Evolutionary conservation across 2,888 invertebrate species (phyloP), one percentile per base, ranked within the genome.

Genomic region (Agrotis segetum): DNA sequence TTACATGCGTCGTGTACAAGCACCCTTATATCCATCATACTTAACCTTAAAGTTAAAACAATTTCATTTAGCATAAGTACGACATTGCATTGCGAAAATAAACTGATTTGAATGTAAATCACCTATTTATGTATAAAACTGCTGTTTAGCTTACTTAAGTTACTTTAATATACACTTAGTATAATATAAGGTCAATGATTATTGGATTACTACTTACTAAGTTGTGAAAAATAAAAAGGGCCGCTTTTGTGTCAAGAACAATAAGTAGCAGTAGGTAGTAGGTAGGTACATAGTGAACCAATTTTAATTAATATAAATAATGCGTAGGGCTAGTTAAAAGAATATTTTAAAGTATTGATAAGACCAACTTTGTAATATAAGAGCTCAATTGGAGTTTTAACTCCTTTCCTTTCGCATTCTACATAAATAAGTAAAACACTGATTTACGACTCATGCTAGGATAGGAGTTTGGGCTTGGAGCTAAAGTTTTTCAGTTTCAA

Each of bases 101-200:
- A 56, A 52, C 56, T 62, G 16, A 1, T 68, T 60, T 64, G 16
- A 71, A 79, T 81, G 60, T 75, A 74, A 83, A 79, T 79, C 62
- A 59, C 69, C 62, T 14, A 53, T 67, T 74, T 71, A 71, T 70
- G 65, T 66, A 59, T 62, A 66, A 66, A 79, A 46, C 9, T 44
- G 29, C 69, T 61, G 69, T 69, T 56, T 63, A 67, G 53, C 58
- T 62, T 40, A 77, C 63, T 17, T 70, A 65, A 52, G 24, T 67
- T 74, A 61, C 50, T 50, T 68, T 67, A 63, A 73, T 79, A 65
- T 70, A 47, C 47, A 64, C 53, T 80, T 55, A 61, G 29, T 60
- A 60, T 65, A 56, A 60, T 65, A 56, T 64, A 66, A 70, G 79
- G 82, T 17, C 77, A 75, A 70, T 74, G 65, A 60, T 70, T 70